Evolutionary conservation across 1,140 invertebrate genomes (phyloP).

Genomic region (Sarcophaga peregrina): DNA sequence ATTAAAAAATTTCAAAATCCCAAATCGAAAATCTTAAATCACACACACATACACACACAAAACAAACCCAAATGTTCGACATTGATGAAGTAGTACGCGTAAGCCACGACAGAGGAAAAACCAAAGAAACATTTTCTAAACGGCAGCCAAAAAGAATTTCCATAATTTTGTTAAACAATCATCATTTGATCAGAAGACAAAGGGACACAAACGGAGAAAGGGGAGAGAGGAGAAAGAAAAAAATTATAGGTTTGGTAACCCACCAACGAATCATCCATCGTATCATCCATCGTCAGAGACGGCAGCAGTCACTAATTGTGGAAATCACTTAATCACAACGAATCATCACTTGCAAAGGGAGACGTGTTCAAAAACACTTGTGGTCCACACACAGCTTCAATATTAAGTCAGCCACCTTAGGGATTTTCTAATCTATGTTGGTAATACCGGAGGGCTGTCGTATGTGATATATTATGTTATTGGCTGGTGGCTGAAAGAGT

Average conservation of each 20-base stretch:
- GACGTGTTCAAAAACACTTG: not conserved
- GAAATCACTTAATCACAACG: no score
- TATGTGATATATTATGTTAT: not conserved
- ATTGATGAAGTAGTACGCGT: not conserved
- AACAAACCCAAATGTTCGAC: not conserved
- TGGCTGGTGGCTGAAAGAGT: not conserved
- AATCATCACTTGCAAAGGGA: not conserved
- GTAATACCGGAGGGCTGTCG: conserved; percentile 2
- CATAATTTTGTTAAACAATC: conserved; percentile 37
- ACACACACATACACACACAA: not conserved
- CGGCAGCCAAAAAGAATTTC: conserved; percentile 28
- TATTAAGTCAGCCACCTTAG: no score
- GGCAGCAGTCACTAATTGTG: not conserved
- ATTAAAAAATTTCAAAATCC: conserved; percentile 22
- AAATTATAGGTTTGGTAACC: conserved; percentile 29
- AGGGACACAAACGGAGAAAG: no score
- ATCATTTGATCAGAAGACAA: not conserved
- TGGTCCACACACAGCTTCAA: not conserved
- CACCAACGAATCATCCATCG: not conserved
- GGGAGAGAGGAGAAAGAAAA: no score
- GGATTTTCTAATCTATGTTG: no score
- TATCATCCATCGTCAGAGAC: not conserved
- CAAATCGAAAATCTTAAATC: not conserved
- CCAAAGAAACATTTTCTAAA: not conserved
- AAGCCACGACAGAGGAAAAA: not conserved